Evolutionary conservation across 2,113 vertebrate genomes (phyloP), one percentile per base, ranked within the genome.

Genomic region (Dinomys branickii): DNA sequence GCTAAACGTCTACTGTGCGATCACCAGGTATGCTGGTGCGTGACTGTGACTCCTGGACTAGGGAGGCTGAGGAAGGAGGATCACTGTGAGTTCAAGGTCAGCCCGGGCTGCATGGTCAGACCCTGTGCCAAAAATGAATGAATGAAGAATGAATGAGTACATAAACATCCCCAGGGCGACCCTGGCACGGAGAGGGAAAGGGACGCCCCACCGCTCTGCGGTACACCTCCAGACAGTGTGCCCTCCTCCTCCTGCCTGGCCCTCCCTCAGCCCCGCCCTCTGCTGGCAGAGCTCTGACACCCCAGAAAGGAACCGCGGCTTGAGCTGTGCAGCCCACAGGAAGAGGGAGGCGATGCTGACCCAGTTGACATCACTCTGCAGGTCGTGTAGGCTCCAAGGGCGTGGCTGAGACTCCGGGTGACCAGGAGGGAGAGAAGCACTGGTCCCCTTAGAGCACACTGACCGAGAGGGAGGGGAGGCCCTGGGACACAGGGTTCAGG

Each of bases 271-370:
- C 95, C 67, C 10, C 20, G 85, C 81, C 83, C 96, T 93, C 96
- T 44, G 94, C 95, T 94, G 67, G 69, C 93, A 12, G 86, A 93
- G 88, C 93, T 97, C 94, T 90, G 69, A 96, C 95, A 93, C 97
- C 96, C 96, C 96, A 97, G 97, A 97, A 97, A 98, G 97, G 96
- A 96, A 97, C 96, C 96, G 87, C 4, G 59, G 59, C 97, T 84
- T 85, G 67, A 16, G 7, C 65, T 1, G 61, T 19, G 59, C 35
- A 6, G 35, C 67, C 67, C 2, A 1, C 67, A 33, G 69, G 8
- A 12, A 22, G 69, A 22, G 7, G 69, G 69, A 69, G 69, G n/a
- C 69, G 7, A 16, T 3, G 16, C 16, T 3, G 5, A 13, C 67
- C 14, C 67, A 9, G 69, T n/a, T 4, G 69, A 67, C 65, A 7